phyloP scores from a whole-genome alignment of 2,797 vertebrate genomes.

The Periophthalmus magnuspinnatus region DNA sequence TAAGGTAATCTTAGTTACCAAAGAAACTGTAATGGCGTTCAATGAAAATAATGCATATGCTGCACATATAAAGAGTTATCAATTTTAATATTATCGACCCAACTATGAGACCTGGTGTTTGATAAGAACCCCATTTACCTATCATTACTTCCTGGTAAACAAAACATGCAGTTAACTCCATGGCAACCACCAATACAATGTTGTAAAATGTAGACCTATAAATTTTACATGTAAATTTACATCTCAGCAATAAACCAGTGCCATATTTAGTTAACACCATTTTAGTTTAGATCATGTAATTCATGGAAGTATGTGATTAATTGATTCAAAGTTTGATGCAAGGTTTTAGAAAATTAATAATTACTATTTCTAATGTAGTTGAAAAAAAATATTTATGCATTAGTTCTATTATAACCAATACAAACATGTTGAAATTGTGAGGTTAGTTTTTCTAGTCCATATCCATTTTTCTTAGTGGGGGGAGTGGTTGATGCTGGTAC shows the following conservation, averaged over 20 bases:
- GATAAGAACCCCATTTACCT: conserved; percentile 36
- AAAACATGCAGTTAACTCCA: conserved; percentile 20
- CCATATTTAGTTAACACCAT: background rate
- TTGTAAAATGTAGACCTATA: too few species aligned
- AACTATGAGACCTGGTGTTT: conserved; percentile 6
- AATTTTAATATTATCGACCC: conserved; percentile 6
- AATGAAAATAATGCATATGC: conserved; percentile 5
- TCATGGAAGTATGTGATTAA: too few species aligned
- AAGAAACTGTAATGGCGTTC: conserved; percentile 3
- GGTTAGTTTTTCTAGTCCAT: background rate
- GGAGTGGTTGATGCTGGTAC: background rate
- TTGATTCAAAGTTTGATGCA: too few species aligned
- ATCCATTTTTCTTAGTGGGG: background rate
- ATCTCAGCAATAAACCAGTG: background rate
- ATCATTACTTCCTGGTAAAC: background rate
- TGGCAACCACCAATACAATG: conserved; percentile 13
- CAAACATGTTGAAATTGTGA: background rate
- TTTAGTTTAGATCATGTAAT: too few species aligned
- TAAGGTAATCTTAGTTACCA: background rate
- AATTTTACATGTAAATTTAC: too few species aligned
- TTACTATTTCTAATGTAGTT: background rate
- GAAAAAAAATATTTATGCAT: background rate
- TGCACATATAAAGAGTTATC: background rate
- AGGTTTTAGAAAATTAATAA: background rate
- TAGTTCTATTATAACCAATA: background rate